Evolutionary conservation across 2,113 vertebrate species (phyloP), one percentile per base, ranked within the genome.

Genomic region (Acanthisitta chloris): DNA sequence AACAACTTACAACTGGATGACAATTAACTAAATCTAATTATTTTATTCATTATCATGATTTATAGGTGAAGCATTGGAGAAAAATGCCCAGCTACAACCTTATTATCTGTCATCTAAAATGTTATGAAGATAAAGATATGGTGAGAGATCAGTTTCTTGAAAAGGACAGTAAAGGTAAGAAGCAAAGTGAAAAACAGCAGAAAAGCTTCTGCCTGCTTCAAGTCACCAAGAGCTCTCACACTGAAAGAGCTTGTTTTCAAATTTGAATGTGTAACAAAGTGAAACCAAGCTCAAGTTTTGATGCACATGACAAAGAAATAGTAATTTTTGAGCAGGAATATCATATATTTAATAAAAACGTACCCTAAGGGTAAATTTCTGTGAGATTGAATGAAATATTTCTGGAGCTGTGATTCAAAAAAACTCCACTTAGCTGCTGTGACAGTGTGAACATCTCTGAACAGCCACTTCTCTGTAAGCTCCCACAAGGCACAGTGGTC

Each of bases 21-120:
- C 33, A 93, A 92, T 88, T 73, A 85, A n/a, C n/a, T 49, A 90
- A 93, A 86, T 77, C 85, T 16, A 92, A 82, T 55, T 62, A 69
- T 85, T 85, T 91, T 76, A 65, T 80, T 91, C 5, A 40, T 67
- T 61, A 54, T 10, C 26, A 61, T 34, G 19, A 66, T 88, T 95
- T 96, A 66, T 55, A 81, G 58, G 62, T 58, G 17, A 88, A 29
- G 88, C 64, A n/a, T 10, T 74, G 46, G 46, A 70, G 13, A 72
- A 51, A 90, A 88, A 54, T 18, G 15, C 34, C 28, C 58, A 55
- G 13, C 20, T 52, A 31, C 66, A 79, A 72, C 3, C 25, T 80
- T 72, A 1, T 80, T 72, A 1, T 51, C 14, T 81, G 15, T 74
- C 23, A 58, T 62, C 26, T 46, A 34, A 88, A 81, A 62, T 2